Percentiles rank a stretch among this genome's conserved stretches.
These are phyloP conservation scores for Cenopis cana DNA, from an alignment of 2,888 invertebrate species.

Conservation along the genomic window DNA sequence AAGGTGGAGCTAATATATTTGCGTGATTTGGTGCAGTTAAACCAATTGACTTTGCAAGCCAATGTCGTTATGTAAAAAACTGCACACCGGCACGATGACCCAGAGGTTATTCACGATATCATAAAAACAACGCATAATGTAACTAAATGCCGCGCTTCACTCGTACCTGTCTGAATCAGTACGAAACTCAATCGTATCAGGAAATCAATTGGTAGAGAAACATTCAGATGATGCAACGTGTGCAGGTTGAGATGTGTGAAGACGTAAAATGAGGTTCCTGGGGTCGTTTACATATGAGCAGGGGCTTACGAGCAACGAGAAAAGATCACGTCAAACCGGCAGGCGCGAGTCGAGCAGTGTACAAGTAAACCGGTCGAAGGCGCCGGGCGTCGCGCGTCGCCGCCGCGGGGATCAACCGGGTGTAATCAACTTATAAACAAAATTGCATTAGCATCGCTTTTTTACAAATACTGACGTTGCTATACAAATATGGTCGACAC, in stretches of 20 bases:
- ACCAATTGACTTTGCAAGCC: slow-evolving; percentile 20
- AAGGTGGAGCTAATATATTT: slow-evolving; percentile 59
- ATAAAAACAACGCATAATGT: slow-evolving; percentile 14
- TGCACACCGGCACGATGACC: slow-evolving; percentile 30
- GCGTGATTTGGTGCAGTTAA: slow-evolving; percentile 43
- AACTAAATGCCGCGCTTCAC: slow-evolving; percentile 1
- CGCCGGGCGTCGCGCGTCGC: slow-evolving; percentile 67
- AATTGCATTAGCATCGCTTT: slow-evolving; percentile 73
- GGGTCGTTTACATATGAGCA: slow-evolving; percentile 80
- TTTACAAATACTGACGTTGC: slow-evolving; percentile 53
- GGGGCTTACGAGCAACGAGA: slow-evolving; percentile 76
- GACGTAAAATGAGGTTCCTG: slow-evolving; percentile 59
- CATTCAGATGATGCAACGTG: slow-evolving; percentile 36
- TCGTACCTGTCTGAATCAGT: not conserved
- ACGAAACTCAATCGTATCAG: slow-evolving; percentile 11
- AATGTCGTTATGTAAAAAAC: slow-evolving; percentile 24
- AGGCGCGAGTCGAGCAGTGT: slow-evolving; percentile 73
- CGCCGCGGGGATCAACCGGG: slow-evolving; percentile 57
- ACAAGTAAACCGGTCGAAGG: slow-evolving; percentile 81
- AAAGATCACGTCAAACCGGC: slow-evolving; percentile 83
- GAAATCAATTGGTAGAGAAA: slow-evolving; percentile 15
- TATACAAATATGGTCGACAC: slow-evolving; percentile 49
- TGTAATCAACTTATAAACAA: slow-evolving; percentile 82
- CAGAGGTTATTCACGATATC: slow-evolving; percentile 28
- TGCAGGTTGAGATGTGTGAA: slow-evolving; percentile 32